These are phyloP conservation scores for Rhinella marina DNA, from an alignment of 2,797 vertebrate species.

Conservation along the genomic window DNA sequence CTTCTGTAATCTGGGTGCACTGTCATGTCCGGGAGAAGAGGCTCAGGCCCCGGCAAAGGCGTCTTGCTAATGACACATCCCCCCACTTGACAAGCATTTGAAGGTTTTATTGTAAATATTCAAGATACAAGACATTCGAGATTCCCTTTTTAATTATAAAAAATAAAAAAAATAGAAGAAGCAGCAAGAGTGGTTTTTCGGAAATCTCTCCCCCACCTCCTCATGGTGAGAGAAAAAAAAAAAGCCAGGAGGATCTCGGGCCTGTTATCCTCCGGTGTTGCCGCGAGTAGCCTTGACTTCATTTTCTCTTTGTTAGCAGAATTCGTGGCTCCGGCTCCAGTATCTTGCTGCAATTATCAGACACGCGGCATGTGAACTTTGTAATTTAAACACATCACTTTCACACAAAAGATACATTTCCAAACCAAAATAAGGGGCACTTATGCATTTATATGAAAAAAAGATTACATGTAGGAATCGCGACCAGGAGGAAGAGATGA, in stretches of 20 bases:
- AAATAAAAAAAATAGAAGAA: constrained; percentile 67
- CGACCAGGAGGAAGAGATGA: constrained; percentile 24
- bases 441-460: constrained; percentile 81
- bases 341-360: constrained; percentile 79
- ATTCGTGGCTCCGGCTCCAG: constrained; percentile 69
- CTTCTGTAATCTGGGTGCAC: constrained; percentile 96
- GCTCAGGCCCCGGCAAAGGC: constrained; percentile 71
- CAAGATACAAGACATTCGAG: constrained; percentile 84
- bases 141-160: constrained; percentile 86
- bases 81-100: constrained; percentile 79
- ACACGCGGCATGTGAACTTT: constrained; percentile 72
- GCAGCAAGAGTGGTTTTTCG: constrained; percentile 73
- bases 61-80: constrained; percentile 81
- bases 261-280: constrained; percentile 69
- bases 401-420: constrained; percentile 77
- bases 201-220: constrained; percentile 62
- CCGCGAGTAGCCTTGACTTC: constrained; percentile 69
- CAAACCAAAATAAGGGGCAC: constrained; percentile 69
- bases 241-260: constrained; percentile 70
- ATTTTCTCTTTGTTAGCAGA: constrained; percentile 70
- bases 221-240: constrained; percentile 66
- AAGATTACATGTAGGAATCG: constrained; percentile 73
- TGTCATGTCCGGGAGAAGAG: constrained; percentile 94
- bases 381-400: constrained; percentile 71
- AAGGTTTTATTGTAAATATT: constrained; percentile 86